phyloP scores from a whole-genome alignment of 2,888 invertebrate species.

The Coenonympha arcania region DNA sequence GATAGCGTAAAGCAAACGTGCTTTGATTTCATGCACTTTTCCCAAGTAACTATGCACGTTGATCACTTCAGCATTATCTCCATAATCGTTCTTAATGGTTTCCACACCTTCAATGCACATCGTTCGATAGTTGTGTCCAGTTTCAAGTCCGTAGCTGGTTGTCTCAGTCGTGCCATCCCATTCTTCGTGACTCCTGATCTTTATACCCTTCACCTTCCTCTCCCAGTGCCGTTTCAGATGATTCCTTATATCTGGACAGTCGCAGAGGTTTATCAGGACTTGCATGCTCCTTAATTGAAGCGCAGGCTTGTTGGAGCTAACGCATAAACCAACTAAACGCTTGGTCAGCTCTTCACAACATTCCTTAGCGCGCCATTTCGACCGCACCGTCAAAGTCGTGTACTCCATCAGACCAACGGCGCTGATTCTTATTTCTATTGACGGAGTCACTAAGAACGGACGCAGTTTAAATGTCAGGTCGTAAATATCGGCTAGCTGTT shows the following conservation, averaged over 20 bases:
- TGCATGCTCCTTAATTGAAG: constrained; percentile 53
- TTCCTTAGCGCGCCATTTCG: constrained; percentile 63
- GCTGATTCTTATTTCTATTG: constrained; percentile 46
- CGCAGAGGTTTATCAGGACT: constrained; percentile 58
- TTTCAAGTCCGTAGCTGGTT: constrained; percentile 44
- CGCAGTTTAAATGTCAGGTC: constrained; percentile 45
- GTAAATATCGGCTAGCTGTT: constrained; percentile 49
- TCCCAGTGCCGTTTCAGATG: constrained; percentile 48
- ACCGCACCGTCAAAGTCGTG: constrained; percentile 53
- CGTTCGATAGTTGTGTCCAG: constrained; percentile 56
- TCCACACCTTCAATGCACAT: constrained; percentile 53
- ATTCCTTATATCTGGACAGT: constrained; percentile 54
- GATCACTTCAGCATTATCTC: constrained; percentile 43
- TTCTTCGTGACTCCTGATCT: constrained; percentile 47
- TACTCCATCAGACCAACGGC: constrained; percentile 49
- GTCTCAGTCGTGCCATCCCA: constrained; percentile 58
- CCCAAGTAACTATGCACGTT: constrained; percentile 55
- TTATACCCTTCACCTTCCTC: constrained; percentile 35
- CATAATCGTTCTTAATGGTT: constrained; percentile 52
- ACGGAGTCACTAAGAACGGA: constrained; percentile 33
- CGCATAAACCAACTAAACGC: constrained; percentile 41
- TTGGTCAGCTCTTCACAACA: constrained; percentile 40
- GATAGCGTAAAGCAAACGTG: constrained; percentile 45
- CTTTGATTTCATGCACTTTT: constrained; percentile 39
- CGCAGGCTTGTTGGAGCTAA: constrained; percentile 41